Base-by-base conservation (phyloP, 1,140 invertebrate genomes). In the Eueides isabella region DNA sequence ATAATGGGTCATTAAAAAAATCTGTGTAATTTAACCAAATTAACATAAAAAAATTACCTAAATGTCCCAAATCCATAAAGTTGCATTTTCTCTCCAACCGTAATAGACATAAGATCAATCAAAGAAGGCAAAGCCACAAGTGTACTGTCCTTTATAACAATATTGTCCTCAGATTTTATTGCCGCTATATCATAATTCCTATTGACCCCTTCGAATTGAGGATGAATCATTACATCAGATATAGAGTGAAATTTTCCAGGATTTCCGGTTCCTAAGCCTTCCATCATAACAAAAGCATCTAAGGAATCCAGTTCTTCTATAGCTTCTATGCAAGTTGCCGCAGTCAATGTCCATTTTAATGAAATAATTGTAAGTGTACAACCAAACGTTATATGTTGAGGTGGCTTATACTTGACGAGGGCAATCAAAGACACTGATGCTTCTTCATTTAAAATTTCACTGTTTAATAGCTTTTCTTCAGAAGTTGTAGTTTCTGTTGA, bases 241-340 rank as follows among this genome's bases (percentile, higher is more conserved):
- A 90, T 75, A 0, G 71, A 30, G 63, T 86, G 83, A 2, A 69
- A 69, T 9, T n/a, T 72, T 1, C 77, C 80, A 6, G 67, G 44
- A 38, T 19, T 29, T 1, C 61, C 29, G n/a, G 71, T 74, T 26
- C 79, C 80, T 26, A 83, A 83, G 6, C 72, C 71, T 38, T 84
- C 83, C 73, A 85, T 82, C 62, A 92, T 86, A 5, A 91, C 78
- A 74, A 89, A 89, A 12, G 81, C 78, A 38, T 89, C 87, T 30
- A 89, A 71, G 2, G 85, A 80, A 48, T 90, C 85, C 31, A 85
- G 75, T 67, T 89, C 85, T 35, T 92, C 85, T 26, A 91, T 84
- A 1, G 87, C 80, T 14, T 87, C 86, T 29, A 90, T 83, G 74
- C 90, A 92, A 71, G 88, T 92, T 5, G 88, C 89, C 2, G 89